Evolutionary conservation across 2,888 invertebrate species (phyloP), one percentile per base, ranked within the genome.

Genomic region (Cheilosia pagana): DNA sequence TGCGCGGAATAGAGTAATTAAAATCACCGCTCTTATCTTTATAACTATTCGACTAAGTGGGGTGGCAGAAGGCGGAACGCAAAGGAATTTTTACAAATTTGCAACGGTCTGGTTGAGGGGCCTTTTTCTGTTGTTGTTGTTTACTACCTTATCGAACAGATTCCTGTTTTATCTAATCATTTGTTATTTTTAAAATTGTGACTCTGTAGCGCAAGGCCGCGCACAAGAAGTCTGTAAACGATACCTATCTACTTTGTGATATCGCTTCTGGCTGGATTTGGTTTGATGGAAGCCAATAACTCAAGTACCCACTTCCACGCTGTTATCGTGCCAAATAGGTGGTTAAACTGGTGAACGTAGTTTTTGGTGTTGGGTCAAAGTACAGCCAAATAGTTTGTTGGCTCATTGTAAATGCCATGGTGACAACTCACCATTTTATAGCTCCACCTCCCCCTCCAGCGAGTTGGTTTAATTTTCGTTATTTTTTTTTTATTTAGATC

Each of bases 111-210:
- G 43, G 7, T n/a, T 16, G 43, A 43, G 14, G 53, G 31, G 23
- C 4, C 31, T 53, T 31, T 53, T 31, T 53, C n/a, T 31, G 16
- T 7, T 43, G 5, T 43, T 43, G 6, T 43, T 43, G n/a, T n/a
- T n/a, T n/a, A n/a, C n/a, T 16, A 14, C 43, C 1, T 14, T 43
- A 8, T 19, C 12, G 31, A 53, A 16, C 43, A 31, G 53, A 19
- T 53, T 53, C 10, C 10, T 53, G 53, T 7, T 25, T 41, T 23
- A 41, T 59, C 59, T 41, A 59, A 59, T 41, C 39, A 19, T 23
- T 59, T 35, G 5, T 35, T 35, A 41, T 59, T 41, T 25, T 41
- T 41, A 14, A 41, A 41, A 23, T 12, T 35, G 21, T 19, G 31
- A 53, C 16, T 28, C 21, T n/a, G 14, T 43, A 16, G 43, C 12